phyloP scores from a whole-genome alignment of 2,888 invertebrate genomes.

The Nebria salina region DNA sequence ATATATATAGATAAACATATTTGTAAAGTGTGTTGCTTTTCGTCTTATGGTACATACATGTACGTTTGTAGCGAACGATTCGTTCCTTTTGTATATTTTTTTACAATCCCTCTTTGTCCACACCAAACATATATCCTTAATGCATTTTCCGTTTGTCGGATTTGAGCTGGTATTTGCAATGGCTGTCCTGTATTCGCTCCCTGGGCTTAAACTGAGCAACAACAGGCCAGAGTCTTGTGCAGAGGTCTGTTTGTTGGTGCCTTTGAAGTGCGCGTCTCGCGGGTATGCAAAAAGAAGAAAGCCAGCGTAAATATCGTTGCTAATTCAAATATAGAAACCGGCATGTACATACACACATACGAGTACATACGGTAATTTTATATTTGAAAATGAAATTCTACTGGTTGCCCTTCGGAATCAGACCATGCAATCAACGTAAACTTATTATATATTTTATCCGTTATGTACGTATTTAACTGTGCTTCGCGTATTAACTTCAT shows the following conservation, averaged over 20 bases:
- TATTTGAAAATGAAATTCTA: not conserved
- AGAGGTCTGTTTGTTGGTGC: not conserved
- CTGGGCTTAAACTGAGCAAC: slow-evolving; percentile 10
- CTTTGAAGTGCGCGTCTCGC: slow-evolving; percentile 21
- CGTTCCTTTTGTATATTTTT: slow-evolving; percentile 9
- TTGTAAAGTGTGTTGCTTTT: no score
- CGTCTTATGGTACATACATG: not conserved
- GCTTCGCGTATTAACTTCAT: not conserved
- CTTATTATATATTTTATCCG: not conserved
- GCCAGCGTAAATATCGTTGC: slow-evolving; percentile 11
- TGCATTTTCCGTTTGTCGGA: slow-evolving; percentile 41
- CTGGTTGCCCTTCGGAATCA: not conserved
- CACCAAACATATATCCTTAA: slow-evolving; percentile 20
- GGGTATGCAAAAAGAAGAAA: not conserved
- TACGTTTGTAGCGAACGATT: slow-evolving; percentile 11
- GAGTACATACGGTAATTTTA: no score
- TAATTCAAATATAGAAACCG: slow-evolving; percentile 12
- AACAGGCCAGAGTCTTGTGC: not conserved
- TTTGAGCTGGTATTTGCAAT: slow-evolving; percentile 42
- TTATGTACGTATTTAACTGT: not conserved
- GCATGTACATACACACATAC: no score
- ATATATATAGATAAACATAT: no score
- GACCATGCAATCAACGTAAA: not conserved
- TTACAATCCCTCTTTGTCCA: slow-evolving; percentile 21
- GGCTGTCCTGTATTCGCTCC: slow-evolving; percentile 34